Percentiles rank a stretch among this genome's conserved stretches.
Conservation (phyloP, 2,797 vertebrate genomes). For the Zonotrichia albicollis region DNA sequence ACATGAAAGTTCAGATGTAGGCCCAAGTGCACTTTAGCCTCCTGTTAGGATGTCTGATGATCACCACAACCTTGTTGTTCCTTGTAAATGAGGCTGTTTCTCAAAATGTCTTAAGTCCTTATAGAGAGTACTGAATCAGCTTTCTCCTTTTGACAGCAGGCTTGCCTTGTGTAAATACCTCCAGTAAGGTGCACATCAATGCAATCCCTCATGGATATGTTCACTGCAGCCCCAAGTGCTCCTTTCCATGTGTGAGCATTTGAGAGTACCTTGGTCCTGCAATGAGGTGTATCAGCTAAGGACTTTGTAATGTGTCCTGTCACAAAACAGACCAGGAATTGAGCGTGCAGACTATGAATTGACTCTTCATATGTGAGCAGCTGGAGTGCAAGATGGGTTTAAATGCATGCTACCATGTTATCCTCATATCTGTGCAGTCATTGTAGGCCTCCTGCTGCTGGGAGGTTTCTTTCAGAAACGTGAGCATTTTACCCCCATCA, state of each 20-base stretch:
- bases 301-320: background rate
- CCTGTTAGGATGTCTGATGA: background rate
- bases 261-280: background rate
- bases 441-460: background rate
- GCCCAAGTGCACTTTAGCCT: background rate
- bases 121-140: background rate
- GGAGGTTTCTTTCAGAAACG: background rate
- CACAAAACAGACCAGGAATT: background rate
- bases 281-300: background rate
- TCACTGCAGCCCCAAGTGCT: background rate
- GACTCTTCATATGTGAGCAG: background rate
- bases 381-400: background rate
- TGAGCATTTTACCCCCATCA: background rate
- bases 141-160: background rate
- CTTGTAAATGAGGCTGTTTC: background rate
- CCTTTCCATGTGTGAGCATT: background rate
- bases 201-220: background rate
- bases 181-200: background rate
- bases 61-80: background rate
- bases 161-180: background rate
- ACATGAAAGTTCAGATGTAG: background rate
- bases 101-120: background rate
- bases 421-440: background rate
- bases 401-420: background rate
- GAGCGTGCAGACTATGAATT: background rate